phyloP scores from a whole-genome alignment of 2,797 vertebrate genomes.

The Siniperca obscura region DNA sequence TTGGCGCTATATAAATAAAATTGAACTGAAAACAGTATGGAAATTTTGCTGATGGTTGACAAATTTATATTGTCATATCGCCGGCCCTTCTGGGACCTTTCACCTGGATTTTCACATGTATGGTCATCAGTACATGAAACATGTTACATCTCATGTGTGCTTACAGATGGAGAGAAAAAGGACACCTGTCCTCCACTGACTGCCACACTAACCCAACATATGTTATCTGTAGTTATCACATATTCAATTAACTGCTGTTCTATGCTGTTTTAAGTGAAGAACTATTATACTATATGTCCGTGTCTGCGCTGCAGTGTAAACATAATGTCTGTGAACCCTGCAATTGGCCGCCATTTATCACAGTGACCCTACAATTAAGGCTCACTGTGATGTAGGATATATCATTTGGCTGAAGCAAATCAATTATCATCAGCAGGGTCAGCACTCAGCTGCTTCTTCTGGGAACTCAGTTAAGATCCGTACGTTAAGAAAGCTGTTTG shows the following conservation, averaged over 20 bases:
- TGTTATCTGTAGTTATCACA: not conserved
- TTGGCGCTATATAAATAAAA: too few relatives aligned
- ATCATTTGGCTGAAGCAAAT: conserved; percentile 60
- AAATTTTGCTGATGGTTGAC: conserved; percentile 7
- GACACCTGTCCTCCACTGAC: conserved; percentile 4
- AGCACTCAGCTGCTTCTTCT: not conserved
- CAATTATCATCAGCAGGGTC: conserved; percentile 48
- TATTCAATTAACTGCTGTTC: conserved; percentile 4
- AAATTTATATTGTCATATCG: not conserved
- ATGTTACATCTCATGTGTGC: not conserved
- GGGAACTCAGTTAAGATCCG: not conserved
- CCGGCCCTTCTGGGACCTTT: not conserved
- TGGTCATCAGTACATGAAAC: not conserved
- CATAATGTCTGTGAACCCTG: conserved; percentile 52
- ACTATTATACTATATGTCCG: conserved; percentile 26
- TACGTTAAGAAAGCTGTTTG: not conserved
- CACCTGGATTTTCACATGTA: not conserved
- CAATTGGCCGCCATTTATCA: conserved; percentile 57
- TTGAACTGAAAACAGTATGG: conserved; percentile 1
- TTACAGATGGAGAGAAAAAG: conserved; percentile 8
- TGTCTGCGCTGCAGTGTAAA: conserved; percentile 39
- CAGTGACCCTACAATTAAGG: conserved; percentile 55
- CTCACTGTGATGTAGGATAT: conserved; percentile 48
- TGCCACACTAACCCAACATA: not conserved
- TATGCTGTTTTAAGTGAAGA: conserved; percentile 25